Percentiles rank a stretch among this genome's conserved stretches.
Evolutionary conservation across 2,888 invertebrate genomes (phyloP).

Genomic region (Lacanobia wlatinum): DNA sequence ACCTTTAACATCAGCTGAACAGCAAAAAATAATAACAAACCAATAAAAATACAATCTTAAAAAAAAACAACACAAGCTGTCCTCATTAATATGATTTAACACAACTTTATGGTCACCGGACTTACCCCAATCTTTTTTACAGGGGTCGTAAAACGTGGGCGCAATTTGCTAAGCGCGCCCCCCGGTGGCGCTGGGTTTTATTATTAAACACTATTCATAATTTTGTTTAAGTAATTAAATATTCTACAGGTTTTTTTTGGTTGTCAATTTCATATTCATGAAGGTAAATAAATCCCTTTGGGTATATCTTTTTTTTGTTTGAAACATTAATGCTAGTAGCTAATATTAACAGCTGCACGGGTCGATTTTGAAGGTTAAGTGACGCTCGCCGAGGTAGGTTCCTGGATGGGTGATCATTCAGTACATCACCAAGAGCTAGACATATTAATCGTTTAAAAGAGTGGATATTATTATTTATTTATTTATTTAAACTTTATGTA

Average conservation of each 20-base stretch:
- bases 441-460: too few species aligned
- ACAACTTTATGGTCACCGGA: conserved; percentile 45
- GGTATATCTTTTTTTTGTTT: not conserved
- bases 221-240: conserved; percentile 26
- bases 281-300: not conserved
- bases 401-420: too few species aligned
- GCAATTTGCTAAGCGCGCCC: conserved; percentile 58
- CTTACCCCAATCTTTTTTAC: conserved; percentile 49
- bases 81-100: conserved; percentile 5
- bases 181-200: conserved; percentile 32
- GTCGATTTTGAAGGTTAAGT: too few species aligned
- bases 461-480: too few species aligned
- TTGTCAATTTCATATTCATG: conserved; percentile 11
- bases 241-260: not conserved
- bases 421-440: too few species aligned
- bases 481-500: too few species aligned
- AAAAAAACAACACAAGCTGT: not conserved
- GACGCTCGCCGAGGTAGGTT: too few species aligned
- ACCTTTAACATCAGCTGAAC: not conserved
- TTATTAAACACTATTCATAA: conserved; percentile 41
- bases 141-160: conserved; percentile 51
- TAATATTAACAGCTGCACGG: too few species aligned
- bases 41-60: not conserved
- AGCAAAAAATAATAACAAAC: not conserved
- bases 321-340: too few species aligned